Evolutionary conservation across 2,888 invertebrate genomes (phyloP).

Genomic region (Drosophila leonis): DNA sequence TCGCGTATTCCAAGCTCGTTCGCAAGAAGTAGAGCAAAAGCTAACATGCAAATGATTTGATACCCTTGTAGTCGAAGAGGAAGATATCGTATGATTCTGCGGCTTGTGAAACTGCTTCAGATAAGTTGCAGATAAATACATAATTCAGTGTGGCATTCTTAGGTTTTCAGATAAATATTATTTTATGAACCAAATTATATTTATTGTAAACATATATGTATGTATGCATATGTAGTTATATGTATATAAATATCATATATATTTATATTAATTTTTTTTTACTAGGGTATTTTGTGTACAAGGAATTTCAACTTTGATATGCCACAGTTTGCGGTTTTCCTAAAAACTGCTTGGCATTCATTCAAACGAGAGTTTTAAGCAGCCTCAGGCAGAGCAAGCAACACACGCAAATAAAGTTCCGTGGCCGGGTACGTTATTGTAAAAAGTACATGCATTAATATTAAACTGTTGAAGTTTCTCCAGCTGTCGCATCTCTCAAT

Average conservation of each 20-base stretch:
- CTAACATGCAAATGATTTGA: conserved; percentile 45
- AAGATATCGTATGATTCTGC: background rate
- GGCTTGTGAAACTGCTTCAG: background rate
- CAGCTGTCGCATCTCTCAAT: conserved; percentile 36
- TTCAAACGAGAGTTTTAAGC: conserved; percentile 59
- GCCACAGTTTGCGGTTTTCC: background rate
- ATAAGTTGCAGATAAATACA: background rate
- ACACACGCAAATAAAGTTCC: conserved; percentile 24
- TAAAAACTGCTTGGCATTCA: conserved; percentile 47
- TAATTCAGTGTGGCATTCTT: too few relatives aligned
- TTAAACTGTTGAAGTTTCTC: conserved; percentile 57
- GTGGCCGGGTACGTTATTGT: conserved; percentile 15
- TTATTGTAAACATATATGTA: too few relatives aligned
- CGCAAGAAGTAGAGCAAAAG: conserved; percentile 53
- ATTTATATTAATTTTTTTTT: background rate
- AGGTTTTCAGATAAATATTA: too few relatives aligned
- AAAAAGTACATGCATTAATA: conserved; percentile 52
- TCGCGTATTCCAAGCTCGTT: conserved; percentile 56
- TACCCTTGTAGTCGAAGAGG: conserved; percentile 18
- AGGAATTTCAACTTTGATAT: background rate
- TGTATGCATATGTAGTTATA: too few relatives aligned
- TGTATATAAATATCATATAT: background rate
- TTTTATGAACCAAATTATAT: too few relatives aligned
- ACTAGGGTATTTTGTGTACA: background rate
- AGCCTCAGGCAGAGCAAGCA: conserved; percentile 53